Evolutionary conservation across 2,113 vertebrate species (phyloP).

Genomic region (Cebus imitator): DNA sequence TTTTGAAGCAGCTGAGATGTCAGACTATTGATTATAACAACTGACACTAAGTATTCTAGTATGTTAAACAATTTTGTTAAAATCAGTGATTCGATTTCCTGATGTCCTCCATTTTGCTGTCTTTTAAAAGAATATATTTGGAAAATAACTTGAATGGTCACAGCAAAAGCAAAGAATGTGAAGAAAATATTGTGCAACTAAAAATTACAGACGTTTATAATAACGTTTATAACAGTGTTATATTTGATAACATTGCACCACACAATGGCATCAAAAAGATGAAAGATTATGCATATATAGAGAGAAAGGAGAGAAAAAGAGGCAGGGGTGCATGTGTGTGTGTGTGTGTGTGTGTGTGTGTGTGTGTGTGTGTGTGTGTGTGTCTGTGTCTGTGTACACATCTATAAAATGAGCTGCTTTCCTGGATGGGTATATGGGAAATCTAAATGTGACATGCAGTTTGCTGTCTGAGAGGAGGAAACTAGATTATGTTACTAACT

Average conservation of each 20-base stretch:
- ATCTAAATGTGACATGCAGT: background rate
- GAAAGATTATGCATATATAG: background rate
- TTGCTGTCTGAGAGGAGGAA: background rate
- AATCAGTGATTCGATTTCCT: background rate
- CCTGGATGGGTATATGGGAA: background rate
- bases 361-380: background rate
- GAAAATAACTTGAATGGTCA: background rate
- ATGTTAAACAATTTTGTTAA: background rate
- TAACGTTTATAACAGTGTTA: background rate
- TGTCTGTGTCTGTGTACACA: background rate
- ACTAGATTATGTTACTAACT: background rate
- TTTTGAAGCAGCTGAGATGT: background rate
- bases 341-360: too few relatives aligned
- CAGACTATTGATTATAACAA: background rate
- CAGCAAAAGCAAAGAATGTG: background rate
- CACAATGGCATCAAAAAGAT: background rate
- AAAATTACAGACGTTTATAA: background rate
- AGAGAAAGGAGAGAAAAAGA: background rate
- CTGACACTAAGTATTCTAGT: background rate
- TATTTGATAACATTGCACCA: too few relatives aligned
- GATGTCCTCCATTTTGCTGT: background rate
- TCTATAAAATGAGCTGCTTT: background rate
- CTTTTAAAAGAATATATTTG: background rate
- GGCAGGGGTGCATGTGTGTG: too few relatives aligned
- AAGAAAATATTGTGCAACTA: background rate